Evolutionary conservation across 2,113 vertebrate genomes (phyloP).

Genomic region (Aldabrachelys gigantea): DNA sequence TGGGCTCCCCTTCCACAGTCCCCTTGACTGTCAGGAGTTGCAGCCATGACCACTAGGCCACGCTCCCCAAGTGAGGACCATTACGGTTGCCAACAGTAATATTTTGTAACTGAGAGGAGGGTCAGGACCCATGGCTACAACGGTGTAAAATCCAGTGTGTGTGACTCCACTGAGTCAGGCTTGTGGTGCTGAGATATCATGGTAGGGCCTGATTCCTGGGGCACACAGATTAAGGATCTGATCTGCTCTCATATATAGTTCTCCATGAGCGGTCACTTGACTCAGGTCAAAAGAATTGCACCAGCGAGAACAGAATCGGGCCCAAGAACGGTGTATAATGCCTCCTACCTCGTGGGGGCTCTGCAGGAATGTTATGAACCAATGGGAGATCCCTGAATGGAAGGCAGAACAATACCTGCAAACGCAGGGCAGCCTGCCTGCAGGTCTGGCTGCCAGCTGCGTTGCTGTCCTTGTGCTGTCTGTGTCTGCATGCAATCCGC

Average conservation of each 20-base stretch:
- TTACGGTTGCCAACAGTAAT: neutral
- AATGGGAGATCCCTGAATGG: neutral
- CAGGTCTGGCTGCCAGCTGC: neutral
- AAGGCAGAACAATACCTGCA: too few species aligned
- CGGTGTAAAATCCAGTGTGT: neutral
- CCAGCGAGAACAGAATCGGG: neutral
- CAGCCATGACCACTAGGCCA: too few species aligned
- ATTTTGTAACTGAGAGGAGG: neutral
- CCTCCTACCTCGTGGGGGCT: too few species aligned
- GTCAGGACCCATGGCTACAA: neutral
- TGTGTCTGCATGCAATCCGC: neutral
- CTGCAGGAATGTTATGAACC: neutral
- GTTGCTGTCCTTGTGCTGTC: too few species aligned
- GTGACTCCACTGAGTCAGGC: too few species aligned
- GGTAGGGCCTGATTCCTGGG: neutral
- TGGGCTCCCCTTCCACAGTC: too few species aligned
- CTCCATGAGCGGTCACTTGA: too few species aligned
- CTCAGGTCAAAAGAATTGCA: neutral
- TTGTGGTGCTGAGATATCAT: neutral
- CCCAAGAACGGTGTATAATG: neutral
- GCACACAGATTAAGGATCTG: too few species aligned
- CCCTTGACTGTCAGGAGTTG: too few species aligned
- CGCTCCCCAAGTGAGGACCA: too few species aligned
- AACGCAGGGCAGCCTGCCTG: neutral
- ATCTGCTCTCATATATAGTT: too few species aligned